A percentile compares a stretch with the other conserved stretches of the same genome.
Evolutionary conservation across 2,797 vertebrate genomes (phyloP).

Genomic region (Onychomys torridus): DNA sequence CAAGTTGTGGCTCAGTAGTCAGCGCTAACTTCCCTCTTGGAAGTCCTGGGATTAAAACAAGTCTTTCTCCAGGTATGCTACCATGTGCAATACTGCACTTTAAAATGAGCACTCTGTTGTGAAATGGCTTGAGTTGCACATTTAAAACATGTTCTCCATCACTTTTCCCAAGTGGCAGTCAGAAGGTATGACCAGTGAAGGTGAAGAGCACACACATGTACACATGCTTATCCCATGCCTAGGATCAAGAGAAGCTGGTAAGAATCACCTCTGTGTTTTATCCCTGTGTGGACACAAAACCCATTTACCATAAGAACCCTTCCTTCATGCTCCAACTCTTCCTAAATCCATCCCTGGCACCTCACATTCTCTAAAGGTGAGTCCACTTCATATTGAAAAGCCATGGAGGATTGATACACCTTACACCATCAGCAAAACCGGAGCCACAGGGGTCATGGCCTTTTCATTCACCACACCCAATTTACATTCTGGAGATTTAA

Average conservation of each 20-base stretch:
- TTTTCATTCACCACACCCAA: conserved; percentile 8
- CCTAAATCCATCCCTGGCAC: not conserved
- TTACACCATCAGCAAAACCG: conserved; percentile 10
- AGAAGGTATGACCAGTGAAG: not conserved
- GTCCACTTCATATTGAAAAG: not conserved
- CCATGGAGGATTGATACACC: not conserved
- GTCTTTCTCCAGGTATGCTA: not conserved
- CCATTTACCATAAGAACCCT: not conserved
- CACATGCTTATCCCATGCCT: not conserved
- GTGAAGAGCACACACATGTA: not conserved
- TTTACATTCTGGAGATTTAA: conserved; percentile 45
- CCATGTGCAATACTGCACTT: not conserved
- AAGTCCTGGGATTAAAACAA: not conserved
- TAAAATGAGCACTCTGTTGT: not conserved
- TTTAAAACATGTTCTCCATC: not conserved
- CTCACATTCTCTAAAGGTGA: not conserved
- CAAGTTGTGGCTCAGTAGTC: not conserved
- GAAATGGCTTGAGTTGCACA: not conserved
- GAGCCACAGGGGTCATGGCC: not conserved
- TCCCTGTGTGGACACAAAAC: not conserved
- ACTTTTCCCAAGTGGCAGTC: not conserved
- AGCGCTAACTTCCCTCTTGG: not conserved
- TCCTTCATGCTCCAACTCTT: not conserved
- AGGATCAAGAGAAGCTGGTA: not conserved
- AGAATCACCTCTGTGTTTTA: not conserved